These are phyloP conservation scores for Tarsius wallacei DNA, from an alignment of 2,797 vertebrate species.

Conservation along the genomic window DNA sequence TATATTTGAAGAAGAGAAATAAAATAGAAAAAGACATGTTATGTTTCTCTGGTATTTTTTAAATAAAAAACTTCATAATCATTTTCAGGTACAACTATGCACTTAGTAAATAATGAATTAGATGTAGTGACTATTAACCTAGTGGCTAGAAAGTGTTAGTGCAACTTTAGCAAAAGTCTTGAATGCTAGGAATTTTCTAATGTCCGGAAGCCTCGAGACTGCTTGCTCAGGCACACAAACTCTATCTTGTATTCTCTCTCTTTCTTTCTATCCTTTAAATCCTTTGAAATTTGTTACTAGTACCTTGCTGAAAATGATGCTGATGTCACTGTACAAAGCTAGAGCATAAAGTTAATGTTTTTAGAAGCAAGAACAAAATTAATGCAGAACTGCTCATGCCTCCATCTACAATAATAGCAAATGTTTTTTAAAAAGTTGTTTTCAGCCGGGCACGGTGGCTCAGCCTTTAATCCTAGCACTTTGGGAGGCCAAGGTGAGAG, in stretches of 20 bases:
- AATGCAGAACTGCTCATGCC: background rate
- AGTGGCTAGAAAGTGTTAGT: background rate
- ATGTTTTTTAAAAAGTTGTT: background rate
- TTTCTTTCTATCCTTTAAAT: background rate
- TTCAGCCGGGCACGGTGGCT: no score
- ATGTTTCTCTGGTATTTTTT: background rate
- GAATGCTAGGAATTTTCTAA: background rate
- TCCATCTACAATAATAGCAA: background rate
- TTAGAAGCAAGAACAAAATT: background rate
- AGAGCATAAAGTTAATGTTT: constrained; percentile 1
- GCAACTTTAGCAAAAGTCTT: background rate
- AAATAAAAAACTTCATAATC: constrained; percentile 38
- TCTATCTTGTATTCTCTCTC: background rate
- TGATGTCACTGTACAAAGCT: background rate
- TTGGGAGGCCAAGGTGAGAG: no score
- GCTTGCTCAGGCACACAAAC: fast-evolving
- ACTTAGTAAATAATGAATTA: constrained; percentile 50
- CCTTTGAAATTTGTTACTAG: constrained; percentile 16
- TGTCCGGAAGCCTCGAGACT: background rate
- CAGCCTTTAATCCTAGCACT: no score
- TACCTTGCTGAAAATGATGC: background rate
- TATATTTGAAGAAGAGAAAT: constrained; percentile 30
- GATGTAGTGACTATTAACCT: background rate
- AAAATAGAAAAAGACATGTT: background rate
- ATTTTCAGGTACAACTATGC: background rate